Evolutionary conservation across 2,888 invertebrate species (phyloP).

Genomic region (Tanytarsus gracilentus): DNA sequence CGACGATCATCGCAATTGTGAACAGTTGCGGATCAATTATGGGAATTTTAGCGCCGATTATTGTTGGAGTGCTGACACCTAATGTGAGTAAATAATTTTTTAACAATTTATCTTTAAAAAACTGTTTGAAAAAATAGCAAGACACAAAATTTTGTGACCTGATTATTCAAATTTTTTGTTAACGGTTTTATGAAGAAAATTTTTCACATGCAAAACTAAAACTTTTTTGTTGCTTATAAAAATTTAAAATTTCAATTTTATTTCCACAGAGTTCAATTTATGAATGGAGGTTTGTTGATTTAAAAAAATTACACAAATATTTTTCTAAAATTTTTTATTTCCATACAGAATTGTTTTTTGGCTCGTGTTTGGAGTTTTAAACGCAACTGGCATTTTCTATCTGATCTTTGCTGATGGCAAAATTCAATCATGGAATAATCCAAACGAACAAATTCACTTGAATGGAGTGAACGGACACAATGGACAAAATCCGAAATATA

Average conservation of each 20-base stretch:
- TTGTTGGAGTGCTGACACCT: conserved; percentile 54
- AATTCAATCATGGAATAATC: conserved; percentile 20
- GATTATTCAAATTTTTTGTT: too few relatives aligned
- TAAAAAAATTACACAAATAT: too few relatives aligned
- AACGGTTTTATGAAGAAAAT: too few relatives aligned
- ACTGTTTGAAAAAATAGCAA: not conserved
- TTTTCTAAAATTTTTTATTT: not conserved
- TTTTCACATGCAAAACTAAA: too few relatives aligned
- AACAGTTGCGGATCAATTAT: conserved; percentile 60
- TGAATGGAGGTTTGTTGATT: conserved; percentile 20
- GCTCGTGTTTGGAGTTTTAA: conserved; percentile 16
- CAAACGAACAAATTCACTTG: not conserved
- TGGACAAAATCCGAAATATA: not conserved
- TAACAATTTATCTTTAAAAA: not conserved
- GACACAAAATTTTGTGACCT: too few relatives aligned
- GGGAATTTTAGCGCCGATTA: conserved; percentile 55
- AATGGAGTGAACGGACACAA: not conserved
- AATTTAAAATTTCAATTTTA: not conserved
- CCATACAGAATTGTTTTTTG: conserved; percentile 17
- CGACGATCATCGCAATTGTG: conserved; percentile 56
- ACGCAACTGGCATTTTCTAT: conserved; percentile 19
- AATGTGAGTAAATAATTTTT: conserved; percentile 44
- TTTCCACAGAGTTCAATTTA: conserved; percentile 16
- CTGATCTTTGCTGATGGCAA: conserved; percentile 24
- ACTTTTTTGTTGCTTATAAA: too few relatives aligned